phyloP scores from a whole-genome alignment of 2,113 vertebrate species.

The Nothobranchius furzeri region DNA sequence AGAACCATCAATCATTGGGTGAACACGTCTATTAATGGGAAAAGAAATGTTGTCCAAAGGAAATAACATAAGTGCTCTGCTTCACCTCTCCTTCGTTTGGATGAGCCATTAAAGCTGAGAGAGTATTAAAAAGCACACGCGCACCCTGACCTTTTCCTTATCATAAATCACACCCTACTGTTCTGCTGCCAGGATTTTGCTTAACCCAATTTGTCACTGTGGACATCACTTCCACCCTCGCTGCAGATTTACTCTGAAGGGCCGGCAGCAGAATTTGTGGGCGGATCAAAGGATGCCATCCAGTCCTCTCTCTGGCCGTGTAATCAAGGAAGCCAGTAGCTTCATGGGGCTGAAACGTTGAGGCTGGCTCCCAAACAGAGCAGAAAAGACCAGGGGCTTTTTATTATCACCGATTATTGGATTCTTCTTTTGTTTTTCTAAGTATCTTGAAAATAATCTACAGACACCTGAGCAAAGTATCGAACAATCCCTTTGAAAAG shows the following conservation, averaged over 20 bases:
- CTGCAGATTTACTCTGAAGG: slow-evolving; percentile 42
- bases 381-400: background rate
- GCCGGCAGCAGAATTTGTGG: slow-evolving; percentile 64
- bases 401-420: background rate
- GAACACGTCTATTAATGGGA: slow-evolving; percentile 5
- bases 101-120: slow-evolving; percentile 23
- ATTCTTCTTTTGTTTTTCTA: background rate
- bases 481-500: background rate
- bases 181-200: slow-evolving; percentile 75
- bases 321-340: slow-evolving; percentile 58
- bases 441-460: background rate
- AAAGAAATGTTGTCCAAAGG: slow-evolving; percentile 12
- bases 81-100: slow-evolving; percentile 45
- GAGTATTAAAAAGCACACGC: slow-evolving; percentile 27
- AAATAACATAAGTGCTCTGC: slow-evolving; percentile 45
- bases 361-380: slow-evolving; percentile 23
- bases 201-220: slow-evolving; percentile 78
- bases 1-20: slow-evolving; percentile 29
- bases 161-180: slow-evolving; percentile 75
- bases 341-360: slow-evolving; percentile 50
- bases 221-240: slow-evolving; percentile 48
- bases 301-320: slow-evolving; percentile 41
- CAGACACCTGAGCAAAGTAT: background rate
- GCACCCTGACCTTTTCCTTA: slow-evolving; percentile 72
- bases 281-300: slow-evolving; percentile 71